These are phyloP conservation scores for Cynaeus angustus DNA, from an alignment of 2,888 invertebrate species.

Conservation along the genomic window DNA sequence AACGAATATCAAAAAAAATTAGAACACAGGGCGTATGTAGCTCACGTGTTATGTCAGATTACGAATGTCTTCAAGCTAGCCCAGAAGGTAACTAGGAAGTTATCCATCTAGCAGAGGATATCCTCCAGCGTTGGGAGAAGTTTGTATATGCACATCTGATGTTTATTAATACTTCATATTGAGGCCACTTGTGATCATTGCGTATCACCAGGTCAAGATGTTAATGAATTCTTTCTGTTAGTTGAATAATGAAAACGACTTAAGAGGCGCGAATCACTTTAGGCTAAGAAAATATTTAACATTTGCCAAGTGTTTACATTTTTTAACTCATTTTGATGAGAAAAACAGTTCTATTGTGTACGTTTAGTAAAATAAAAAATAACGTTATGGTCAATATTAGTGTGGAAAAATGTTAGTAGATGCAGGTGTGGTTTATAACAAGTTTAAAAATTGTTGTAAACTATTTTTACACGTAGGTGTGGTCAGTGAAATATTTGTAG, in stretches of 20 bases:
- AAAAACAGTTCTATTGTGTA: background rate
- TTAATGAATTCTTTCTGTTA: constrained; percentile 13
- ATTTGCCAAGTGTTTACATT: background rate
- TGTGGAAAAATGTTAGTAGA: constrained; percentile 1
- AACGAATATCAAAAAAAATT: constrained; percentile 4
- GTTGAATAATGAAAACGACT: constrained; percentile 1
- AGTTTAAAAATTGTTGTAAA: background rate
- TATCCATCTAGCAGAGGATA: constrained; percentile 30
- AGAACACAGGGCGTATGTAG: constrained; percentile 5
- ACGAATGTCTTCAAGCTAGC: background rate
- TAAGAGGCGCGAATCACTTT: background rate
- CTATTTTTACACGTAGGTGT: constrained; percentile 8
- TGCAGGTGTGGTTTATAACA: constrained; percentile 14
- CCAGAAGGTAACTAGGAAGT: constrained; percentile 20
- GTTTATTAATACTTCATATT: constrained; percentile 22
- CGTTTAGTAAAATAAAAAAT: background rate
- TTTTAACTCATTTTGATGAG: background rate
- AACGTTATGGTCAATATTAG: background rate
- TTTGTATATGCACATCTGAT: constrained; percentile 17
- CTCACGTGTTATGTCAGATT: constrained; percentile 10
- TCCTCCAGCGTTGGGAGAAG: constrained; percentile 24
- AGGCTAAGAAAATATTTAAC: background rate
- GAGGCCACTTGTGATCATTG: constrained; percentile 27
- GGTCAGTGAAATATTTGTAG: constrained; percentile 2
- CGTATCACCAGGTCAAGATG: constrained; percentile 33